Evolutionary conservation across 2,113 vertebrate genomes (phyloP).

Genomic region (Solea solea): DNA sequence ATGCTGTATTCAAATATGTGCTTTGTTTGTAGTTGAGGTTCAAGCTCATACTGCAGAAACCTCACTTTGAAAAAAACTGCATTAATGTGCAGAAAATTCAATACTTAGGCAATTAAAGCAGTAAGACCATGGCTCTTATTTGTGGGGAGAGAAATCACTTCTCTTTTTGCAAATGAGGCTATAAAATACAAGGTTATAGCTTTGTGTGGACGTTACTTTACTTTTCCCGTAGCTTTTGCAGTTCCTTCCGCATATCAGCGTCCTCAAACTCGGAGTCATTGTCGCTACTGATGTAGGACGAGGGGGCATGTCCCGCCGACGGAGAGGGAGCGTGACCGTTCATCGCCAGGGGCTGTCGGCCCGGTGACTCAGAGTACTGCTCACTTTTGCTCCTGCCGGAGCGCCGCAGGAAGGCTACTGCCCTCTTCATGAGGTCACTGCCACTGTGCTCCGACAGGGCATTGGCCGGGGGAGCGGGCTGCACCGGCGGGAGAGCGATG

Average conservation of each 20-base stretch:
- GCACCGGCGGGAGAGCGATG: constrained; percentile 38
- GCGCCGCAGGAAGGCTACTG: constrained; percentile 89
- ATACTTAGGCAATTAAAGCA: too few relatives aligned
- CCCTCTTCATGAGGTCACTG: constrained; percentile 90
- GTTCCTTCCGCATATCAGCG: constrained; percentile 91
- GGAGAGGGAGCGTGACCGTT: constrained; percentile 78
- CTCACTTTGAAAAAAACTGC: too few relatives aligned
- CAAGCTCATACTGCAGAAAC: too few relatives aligned
- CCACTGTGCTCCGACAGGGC: constrained; percentile 78
- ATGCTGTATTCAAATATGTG: too few relatives aligned
- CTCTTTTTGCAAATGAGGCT: too few relatives aligned
- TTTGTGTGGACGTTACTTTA: constrained; percentile 62
- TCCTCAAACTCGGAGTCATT: constrained; percentile 98
- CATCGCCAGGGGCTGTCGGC: constrained; percentile 76
- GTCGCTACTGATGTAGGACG: constrained; percentile 95
- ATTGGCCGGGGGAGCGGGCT: constrained; percentile 68
- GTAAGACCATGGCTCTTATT: too few relatives aligned
- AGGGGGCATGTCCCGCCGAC: constrained; percentile 60
- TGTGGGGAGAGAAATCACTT: too few relatives aligned
- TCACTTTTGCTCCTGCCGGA: constrained; percentile 84
- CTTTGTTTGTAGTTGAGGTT: too few relatives aligned
- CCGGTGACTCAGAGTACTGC: constrained; percentile 83
- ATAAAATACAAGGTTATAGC: too few relatives aligned
- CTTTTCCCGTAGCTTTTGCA: constrained; percentile 95
- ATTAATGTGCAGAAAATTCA: too few relatives aligned